These are phyloP conservation scores for Sacculina carcini DNA, from an alignment of 2,888 invertebrate species.

Conservation along the genomic window DNA sequence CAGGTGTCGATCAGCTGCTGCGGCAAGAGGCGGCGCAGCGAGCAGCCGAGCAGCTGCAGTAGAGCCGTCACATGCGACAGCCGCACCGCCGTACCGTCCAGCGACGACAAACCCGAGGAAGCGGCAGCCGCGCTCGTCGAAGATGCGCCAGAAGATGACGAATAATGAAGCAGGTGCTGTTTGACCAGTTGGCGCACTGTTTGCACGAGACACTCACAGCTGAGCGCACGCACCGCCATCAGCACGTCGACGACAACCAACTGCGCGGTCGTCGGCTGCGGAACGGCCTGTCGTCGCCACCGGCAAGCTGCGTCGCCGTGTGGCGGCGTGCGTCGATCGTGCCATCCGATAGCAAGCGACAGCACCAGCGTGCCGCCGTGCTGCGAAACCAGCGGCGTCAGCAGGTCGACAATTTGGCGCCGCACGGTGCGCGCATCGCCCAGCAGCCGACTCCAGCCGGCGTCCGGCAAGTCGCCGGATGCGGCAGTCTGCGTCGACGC, in stretches of 20 bases:
- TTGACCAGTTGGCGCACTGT: slow-evolving; percentile 55
- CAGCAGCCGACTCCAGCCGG: no score
- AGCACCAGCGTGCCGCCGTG: slow-evolving; percentile 54
- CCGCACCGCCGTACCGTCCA: slow-evolving; percentile 25
- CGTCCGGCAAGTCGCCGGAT: slow-evolving; percentile 26
- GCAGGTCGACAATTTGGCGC: slow-evolving; percentile 48
- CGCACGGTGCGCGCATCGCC: slow-evolving; percentile 39
- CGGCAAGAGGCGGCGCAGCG: slow-evolving; percentile 27
- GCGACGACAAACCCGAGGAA: no score
- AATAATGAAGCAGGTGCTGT: slow-evolving; percentile 29
- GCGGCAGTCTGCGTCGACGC: no score
- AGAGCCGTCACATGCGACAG: slow-evolving; percentile 63
- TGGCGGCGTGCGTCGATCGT: slow-evolving; percentile 28
- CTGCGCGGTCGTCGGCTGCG: neutral
- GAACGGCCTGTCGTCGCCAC: slow-evolving; percentile 1
- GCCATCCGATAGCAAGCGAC: slow-evolving; percentile 62
- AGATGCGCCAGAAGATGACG: neutral
- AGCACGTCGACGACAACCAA: slow-evolving; percentile 42
- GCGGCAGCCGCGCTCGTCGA: no score
- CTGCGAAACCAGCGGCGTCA: slow-evolving; percentile 57
- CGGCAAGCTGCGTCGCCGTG: slow-evolving; percentile 12
- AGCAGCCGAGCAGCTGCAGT: slow-evolving; percentile 50
- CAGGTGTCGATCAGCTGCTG: slow-evolving; percentile 48
- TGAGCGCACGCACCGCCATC: slow-evolving; percentile 52
- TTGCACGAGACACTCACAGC: slow-evolving; percentile 53